Evolutionary conservation across 2,113 vertebrate genomes (phyloP).

Genomic region (Rutilus rutilus): DNA sequence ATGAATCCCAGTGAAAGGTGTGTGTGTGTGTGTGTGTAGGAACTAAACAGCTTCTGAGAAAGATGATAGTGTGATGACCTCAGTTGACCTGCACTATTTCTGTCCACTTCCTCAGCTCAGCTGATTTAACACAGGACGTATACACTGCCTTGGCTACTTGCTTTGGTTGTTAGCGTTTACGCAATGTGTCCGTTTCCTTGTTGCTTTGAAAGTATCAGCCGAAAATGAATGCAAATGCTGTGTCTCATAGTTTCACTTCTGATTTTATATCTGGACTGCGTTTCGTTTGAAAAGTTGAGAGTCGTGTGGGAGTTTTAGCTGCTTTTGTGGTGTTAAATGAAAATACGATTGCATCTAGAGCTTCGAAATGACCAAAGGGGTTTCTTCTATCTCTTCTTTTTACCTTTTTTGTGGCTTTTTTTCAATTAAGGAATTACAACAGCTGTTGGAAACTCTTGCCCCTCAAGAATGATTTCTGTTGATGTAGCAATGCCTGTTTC

Average conservation of each 20-base stretch:
- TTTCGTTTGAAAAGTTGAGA: neutral
- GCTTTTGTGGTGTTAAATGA: neutral
- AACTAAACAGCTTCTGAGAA: slow-evolving; percentile 41
- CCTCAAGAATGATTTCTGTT: slow-evolving; percentile 1
- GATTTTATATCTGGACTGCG: neutral
- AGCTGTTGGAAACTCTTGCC: slow-evolving; percentile 2
- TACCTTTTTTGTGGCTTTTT: neutral
- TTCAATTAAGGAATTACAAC: neutral
- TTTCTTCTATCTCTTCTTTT: neutral
- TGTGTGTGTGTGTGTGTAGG: slow-evolving; percentile 30
- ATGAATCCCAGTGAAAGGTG: slow-evolving; percentile 1
- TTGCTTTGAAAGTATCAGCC: neutral
- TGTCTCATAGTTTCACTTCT: slow-evolving; percentile 39
- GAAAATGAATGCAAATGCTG: slow-evolving; percentile 1
- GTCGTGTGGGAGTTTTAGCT: neutral
- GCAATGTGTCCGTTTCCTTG: neutral
- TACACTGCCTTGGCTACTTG: neutral
- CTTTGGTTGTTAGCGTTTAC: neutral
- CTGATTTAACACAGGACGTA: slow-evolving; percentile 29
- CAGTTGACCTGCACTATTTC: slow-evolving; percentile 43
- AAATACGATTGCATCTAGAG: neutral
- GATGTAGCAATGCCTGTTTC: neutral
- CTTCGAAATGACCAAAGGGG: neutral
- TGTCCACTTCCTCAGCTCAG: slow-evolving; percentile 27
- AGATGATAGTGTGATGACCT: slow-evolving; percentile 32